Evolutionary conservation across 2,888 invertebrate species (phyloP), one percentile per base, ranked within the genome.

Genomic region (Odontocerum albicorne): DNA sequence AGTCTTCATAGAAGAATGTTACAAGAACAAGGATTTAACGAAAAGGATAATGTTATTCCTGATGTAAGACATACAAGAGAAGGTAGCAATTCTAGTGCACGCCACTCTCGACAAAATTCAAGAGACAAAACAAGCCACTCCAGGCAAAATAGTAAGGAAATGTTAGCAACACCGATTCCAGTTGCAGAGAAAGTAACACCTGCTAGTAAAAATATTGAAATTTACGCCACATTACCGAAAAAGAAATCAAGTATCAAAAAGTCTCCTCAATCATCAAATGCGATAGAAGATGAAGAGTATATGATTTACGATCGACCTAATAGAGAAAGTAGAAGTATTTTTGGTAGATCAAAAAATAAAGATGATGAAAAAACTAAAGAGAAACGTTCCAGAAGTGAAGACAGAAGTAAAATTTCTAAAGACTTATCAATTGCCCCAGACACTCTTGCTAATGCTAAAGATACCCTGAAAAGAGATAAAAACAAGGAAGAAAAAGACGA

Each of bases 181-280:
- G 50, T 56, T 36, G 58, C 54, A 12, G 61, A 61, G 47, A 61
- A 61, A 31, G 45, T 46, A n/a, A 58, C 45, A 22, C 55, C 52
- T 22, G 21, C 46, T 2, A 60, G 27, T 50, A 86, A 86, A 66
- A 91, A 82, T 62, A 93, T 93, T 55, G 93, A 93, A 74, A 92
- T 94, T 61, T 94, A 94, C 68, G 94, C 93, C 0, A 94, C 94
- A 0, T 71, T 94, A 21, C 94, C 94, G 1, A 93, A 93, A 71
- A 92, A 90, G 72, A 92, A 91, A 66, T 84, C 85, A 36, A 81
- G 80, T 0, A 70, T 86, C 1, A 86, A 88, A 63, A 83, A 80
- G 62, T 78, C 83, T 59, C 70, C 79, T 0, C 74, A 75, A 4
- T 78, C 84, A 0, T 81, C 85, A 2, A 86, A 86, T 66, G 79